Base-by-base conservation (phyloP, 2,888 invertebrate species). In the Escarpia spicata region DNA sequence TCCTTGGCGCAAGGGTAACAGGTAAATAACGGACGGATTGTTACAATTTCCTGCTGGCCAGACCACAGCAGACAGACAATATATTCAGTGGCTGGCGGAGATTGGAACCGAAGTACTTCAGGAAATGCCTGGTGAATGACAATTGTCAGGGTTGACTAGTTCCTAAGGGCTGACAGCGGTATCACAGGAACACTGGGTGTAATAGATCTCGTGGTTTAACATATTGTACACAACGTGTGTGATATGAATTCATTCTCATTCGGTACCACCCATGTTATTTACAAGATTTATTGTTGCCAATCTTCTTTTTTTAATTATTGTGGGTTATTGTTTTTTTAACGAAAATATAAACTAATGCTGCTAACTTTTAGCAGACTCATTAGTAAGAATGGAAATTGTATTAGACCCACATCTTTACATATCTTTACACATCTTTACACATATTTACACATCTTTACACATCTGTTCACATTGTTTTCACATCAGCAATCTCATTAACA, bases 41-140 rank as follows among this genome's bases (percentile, higher is more conserved):
- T 19, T 75, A 26, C 75, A 75, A 75, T 75, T 75, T 75, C 75
- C 75, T 15, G 6, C 75, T 75, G 75, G 4, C 4, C 19, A 75
- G n/a, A 75, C 75, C 75, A 75, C 75, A 75, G 75, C 75, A 26
- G 26, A n/a, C 75, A 26, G 75, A 75, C 75, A 75, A 75, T 75
- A 26, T 75, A 75, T 75, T 75, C 75, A 75, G 75, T 75, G 75
- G 19, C 19, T 26, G n/a, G 75, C 75, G n/a, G 75, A 19, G 6
- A n/a, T 75, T 75, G 75, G 26, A 75, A 75, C 75, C 75, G n/a
- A 75, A 75, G 75, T 26, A 75, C 75, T 75, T 75, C 75, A 75
- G 75, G 75, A 75, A 75, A 75, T 75, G n/a, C 75, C 75, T 26
- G 75, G 75, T 26, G n/a, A n/a, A 26, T 75, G 75, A 75, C 75